Evolutionary conservation across 2,113 vertebrate species (phyloP), one percentile per base, ranked within the genome.

Genomic region (Corydoras sp.): DNA sequence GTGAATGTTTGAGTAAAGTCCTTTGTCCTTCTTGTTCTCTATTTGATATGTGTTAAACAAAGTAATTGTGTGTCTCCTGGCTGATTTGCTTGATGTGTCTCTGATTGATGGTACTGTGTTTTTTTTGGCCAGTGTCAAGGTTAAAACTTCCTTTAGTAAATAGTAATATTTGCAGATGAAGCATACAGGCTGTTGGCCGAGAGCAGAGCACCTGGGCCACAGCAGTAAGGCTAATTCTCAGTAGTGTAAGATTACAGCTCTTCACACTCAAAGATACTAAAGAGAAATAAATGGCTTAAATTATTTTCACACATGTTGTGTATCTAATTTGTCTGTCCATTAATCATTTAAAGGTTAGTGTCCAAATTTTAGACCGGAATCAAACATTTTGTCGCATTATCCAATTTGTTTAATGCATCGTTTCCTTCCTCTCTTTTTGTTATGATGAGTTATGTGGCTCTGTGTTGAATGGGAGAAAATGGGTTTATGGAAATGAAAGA

Each of bases 401-500:
- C 14, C 61, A 73, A 59, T 81, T 81, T 80, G 63, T 76, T 71
- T 79, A 74, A 80, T 80, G 75, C 50, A 31, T 69, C 35, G 51
- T 72, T 74, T 78, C 69, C 79, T 81, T 64, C 73, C 35, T 72
- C 49, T 66, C 31, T 71, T 76, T 77, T 63, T 82, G 74, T 79
- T 69, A 64, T 68, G 74, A 68, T 68, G 31, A 58, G 5, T 71
- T 76, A 71, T 62, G 81, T 76, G 67, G 68, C 62, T 74, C 82
- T 83, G 81, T 79, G 84, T 85, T 87, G 79, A 82, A 81, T 83
- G 58, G 82, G 82, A 83, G 80, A 85, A 87, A 86, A 78, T 76
- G 74, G 74, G 81, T 88, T 84, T 87, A 90, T 90, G 86, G 83
- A 90, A 90, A 91, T 88, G 50, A 83, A 85, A 83, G 80, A 81